Evolutionary conservation across 2,888 invertebrate genomes (phyloP), one percentile per base, ranked within the genome.

Genomic region (Clostera curtula): DNA sequence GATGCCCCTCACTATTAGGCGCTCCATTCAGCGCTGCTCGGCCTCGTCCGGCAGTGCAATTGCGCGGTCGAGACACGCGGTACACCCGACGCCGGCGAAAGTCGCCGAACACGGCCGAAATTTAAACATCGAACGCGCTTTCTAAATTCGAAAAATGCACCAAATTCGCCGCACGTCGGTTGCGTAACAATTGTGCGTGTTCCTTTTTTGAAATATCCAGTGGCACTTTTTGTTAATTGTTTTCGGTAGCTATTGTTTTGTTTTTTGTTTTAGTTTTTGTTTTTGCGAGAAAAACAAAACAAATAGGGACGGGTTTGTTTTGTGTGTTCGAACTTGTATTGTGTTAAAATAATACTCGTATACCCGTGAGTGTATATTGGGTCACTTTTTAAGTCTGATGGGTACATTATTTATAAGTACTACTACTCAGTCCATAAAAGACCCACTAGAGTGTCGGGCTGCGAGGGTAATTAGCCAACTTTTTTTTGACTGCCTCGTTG

Each of bases 111-210:
- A 0, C 17, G 19, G 28, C 27, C 36, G 36, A 51, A 40, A 19
- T 17, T 25, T 23, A 33, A 24, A 20, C 6, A 19, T 35, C 49
- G 42, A 36, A 36, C 9, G 26, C 36, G 34, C 52, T 52, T 52
- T 55, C 56, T 30, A 52, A 52, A 56, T 29, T 36, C 36, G 27
- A 41, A 45, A n/a, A 45, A 43, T 49, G 44, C 32, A 44, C 36
- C 41, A 22, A 47, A 38, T 45, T 42, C 34, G 22, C 19, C 30
- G 37, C 13, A 17, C 24, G 34, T 22, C 12, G 5, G 5, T 24
- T 25, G 17, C 5, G 19, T 37, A 19, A 14, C 26, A 19, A 22
- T 19, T 15, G 24, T 8, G 12, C 19, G 34, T 36, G 53, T 49
- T 49, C 39, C 15, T 35, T 37, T 31, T 49, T 44, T 26, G 42